These are phyloP conservation scores for Reticulitermes lucifugus DNA, from an alignment of 2,888 invertebrate species.

Conservation along the genomic window DNA sequence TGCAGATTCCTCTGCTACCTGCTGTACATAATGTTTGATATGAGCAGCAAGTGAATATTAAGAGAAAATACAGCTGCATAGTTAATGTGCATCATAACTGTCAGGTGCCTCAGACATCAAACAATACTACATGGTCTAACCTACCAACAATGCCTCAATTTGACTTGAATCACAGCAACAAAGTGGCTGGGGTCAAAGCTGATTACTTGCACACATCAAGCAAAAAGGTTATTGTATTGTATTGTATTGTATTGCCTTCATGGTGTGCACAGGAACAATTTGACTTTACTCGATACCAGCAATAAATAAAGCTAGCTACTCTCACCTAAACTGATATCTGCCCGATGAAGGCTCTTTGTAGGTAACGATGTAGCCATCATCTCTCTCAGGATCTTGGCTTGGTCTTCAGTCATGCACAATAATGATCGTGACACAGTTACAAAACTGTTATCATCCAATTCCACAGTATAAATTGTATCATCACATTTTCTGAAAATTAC, in stretches of 20 bases:
- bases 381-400: slow-evolving; percentile 59
- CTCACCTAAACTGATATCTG: slow-evolving; percentile 42
- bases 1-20: too few relatives aligned
- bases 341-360: slow-evolving; percentile 33
- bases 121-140: slow-evolving; percentile 41
- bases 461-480: slow-evolving; percentile 50
- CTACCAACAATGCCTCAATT: background rate
- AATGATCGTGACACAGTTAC: slow-evolving; percentile 68
- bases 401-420: slow-evolving; percentile 68
- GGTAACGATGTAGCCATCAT: slow-evolving; percentile 56
- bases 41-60: too few relatives aligned
- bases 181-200: too few relatives aligned
- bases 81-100: too few relatives aligned
- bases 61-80: too few relatives aligned
- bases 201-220: too few relatives aligned
- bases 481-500: slow-evolving; percentile 41
- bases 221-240: too few relatives aligned
- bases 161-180: background rate
- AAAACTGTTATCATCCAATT: slow-evolving; percentile 60
- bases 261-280: too few relatives aligned
- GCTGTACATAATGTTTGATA: too few relatives aligned
- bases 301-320: background rate
- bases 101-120: too few relatives aligned
- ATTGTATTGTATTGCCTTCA: too few relatives aligned
- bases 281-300: too few relatives aligned